Percentiles rank a stretch among this genome's conserved stretches.
phyloP scores from a whole-genome alignment of 2,888 invertebrate genomes.

The Hirtodrosophila histrioides region DNA sequence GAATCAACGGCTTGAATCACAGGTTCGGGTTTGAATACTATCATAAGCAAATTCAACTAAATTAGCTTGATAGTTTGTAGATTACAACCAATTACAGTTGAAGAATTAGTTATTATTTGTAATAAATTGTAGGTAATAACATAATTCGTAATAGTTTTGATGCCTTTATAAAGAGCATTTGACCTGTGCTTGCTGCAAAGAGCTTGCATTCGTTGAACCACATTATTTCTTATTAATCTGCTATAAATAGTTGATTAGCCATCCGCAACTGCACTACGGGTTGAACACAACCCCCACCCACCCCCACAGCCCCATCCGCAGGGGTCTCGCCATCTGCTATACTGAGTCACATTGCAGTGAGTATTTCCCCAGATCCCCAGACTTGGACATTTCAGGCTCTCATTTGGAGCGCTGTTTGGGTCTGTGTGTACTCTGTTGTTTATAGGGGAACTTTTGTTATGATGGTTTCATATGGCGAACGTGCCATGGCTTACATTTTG shows the following conservation, averaged over 20 bases:
- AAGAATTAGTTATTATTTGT: no score
- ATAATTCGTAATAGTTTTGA: no score
- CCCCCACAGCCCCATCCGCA: no score
- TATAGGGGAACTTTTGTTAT: conserved; percentile 35
- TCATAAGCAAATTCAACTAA: no score
- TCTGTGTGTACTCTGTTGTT: conserved; percentile 14
- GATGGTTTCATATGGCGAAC: conserved; percentile 46
- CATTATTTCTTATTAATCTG: conserved; percentile 22
- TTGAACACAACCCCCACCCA: background rate
- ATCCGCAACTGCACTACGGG: conserved; percentile 14
- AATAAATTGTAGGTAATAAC: no score
- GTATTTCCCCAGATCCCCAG: conserved; percentile 21
- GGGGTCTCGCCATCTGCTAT: no score
- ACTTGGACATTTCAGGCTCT: conserved; percentile 1
- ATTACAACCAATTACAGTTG: no score
- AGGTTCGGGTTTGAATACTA: no score
- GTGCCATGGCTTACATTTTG: conserved; percentile 61
- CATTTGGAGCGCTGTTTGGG: background rate
- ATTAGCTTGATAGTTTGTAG: no score
- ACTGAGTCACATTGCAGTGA: conserved; percentile 25
- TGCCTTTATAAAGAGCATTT: no score
- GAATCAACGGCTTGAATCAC: no score
- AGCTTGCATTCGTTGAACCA: background rate
- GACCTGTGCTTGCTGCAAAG: no score
- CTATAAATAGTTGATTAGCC: conserved; percentile 54